Evolutionary conservation across 1,140 invertebrate genomes (phyloP).

Genomic region (Drosophila ambigua): DNA sequence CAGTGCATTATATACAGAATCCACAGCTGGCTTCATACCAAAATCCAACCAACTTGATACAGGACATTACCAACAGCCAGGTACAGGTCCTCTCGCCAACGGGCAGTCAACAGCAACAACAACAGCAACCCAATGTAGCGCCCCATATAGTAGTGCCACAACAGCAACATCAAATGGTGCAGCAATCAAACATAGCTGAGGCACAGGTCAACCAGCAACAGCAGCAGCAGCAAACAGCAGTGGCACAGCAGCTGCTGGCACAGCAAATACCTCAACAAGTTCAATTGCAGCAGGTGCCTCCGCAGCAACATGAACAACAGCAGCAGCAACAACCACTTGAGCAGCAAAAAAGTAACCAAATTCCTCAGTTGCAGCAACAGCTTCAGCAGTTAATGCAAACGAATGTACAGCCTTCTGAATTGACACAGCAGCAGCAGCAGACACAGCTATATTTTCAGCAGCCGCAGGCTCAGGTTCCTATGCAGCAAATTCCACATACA

Average conservation of each 20-base stretch:
- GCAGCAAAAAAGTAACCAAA: constrained; percentile 70
- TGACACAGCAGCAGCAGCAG: constrained; percentile 66
- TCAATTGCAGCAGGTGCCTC: constrained; percentile 39
- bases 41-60: constrained; percentile 47
- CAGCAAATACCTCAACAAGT: constrained; percentile 52
- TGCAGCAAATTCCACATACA: constrained; percentile 37
- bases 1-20: constrained; percentile 72
- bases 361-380: constrained; percentile 71
- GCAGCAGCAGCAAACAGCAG: constrained; percentile 27
- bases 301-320: constrained; percentile 83
- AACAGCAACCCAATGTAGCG: constrained; percentile 46
- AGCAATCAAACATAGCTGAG: too few species aligned
- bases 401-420: constrained; percentile 53
- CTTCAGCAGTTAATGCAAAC: constrained; percentile 68
- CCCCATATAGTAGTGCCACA: constrained; percentile 35
- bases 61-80: constrained; percentile 63
- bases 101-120: constrained; percentile 59
- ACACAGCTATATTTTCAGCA: constrained; percentile 56
- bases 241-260: constrained; percentile 13
- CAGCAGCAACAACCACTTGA: constrained; percentile 77
- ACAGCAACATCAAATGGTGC: constrained; percentile 12
- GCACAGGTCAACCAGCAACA: constrained; percentile 17
- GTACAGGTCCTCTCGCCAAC: constrained; percentile 60
- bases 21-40: constrained; percentile 74
- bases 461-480: constrained; percentile 26